Evolutionary conservation across 2,888 invertebrate genomes (phyloP).

Genomic region (Apamea epomidion): DNA sequence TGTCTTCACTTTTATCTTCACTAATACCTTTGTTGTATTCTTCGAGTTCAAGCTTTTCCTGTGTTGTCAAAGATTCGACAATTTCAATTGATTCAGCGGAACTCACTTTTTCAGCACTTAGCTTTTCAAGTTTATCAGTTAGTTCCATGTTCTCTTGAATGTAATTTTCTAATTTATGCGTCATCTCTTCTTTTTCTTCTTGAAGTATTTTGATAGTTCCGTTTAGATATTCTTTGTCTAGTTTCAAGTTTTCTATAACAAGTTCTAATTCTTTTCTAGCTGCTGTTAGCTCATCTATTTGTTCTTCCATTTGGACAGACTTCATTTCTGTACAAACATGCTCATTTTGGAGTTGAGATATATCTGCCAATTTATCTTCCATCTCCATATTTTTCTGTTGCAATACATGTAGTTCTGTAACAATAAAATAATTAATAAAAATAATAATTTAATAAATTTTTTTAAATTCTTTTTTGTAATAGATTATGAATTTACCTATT

Average conservation of each 20-base stretch:
- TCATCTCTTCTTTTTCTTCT: slow-evolving; percentile 91
- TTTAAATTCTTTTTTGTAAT: not conserved
- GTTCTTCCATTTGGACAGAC: slow-evolving; percentile 94
- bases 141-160: slow-evolving; percentile 94
- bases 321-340: slow-evolving; percentile 95
- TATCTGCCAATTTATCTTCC: slow-evolving; percentile 91
- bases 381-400: slow-evolving; percentile 92
- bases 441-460: not conserved
- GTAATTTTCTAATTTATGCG: slow-evolving; percentile 92
- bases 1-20: slow-evolving; percentile 73
- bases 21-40: slow-evolving; percentile 91
- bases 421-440: slow-evolving; percentile 26
- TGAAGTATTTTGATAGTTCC: slow-evolving; percentile 90
- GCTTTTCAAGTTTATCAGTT: slow-evolving; percentile 93
- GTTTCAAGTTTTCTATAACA: slow-evolving; percentile 86
- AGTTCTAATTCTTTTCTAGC: slow-evolving; percentile 87
- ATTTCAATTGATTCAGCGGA: slow-evolving; percentile 95
- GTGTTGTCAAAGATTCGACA: slow-evolving; percentile 93
- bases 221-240: slow-evolving; percentile 89
- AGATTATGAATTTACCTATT: not conserved
- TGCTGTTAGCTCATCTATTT: slow-evolving; percentile 91
- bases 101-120: slow-evolving; percentile 93
- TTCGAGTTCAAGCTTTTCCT: slow-evolving; percentile 93
- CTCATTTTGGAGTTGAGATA: slow-evolving; percentile 91
- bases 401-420: slow-evolving; percentile 89